Percentiles rank a stretch among this genome's conserved stretches.
phyloP scores from a whole-genome alignment of 2,113 vertebrate genomes.

The Tauraco erythrolophus region DNA sequence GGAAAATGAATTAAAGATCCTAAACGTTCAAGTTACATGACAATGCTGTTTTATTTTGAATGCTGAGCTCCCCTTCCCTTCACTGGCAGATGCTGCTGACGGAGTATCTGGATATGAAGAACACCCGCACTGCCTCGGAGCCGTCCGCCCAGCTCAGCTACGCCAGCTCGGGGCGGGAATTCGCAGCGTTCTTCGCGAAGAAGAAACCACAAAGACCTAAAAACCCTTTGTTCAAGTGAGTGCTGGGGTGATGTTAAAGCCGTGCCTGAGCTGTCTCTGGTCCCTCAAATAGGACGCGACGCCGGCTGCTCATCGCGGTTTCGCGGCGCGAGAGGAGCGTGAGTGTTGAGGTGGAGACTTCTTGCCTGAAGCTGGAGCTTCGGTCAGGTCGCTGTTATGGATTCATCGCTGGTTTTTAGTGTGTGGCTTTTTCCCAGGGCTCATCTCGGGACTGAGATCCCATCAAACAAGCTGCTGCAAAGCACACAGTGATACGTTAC shows the following conservation, averaged over 20 bases:
- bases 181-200: conserved; percentile 95
- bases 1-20: too few species aligned
- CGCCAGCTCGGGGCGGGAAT: conserved; percentile 92
- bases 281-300: not conserved
- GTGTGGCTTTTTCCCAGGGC: not conserved
- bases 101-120: conserved; percentile 98
- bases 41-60: conserved; percentile 32
- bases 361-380: not conserved
- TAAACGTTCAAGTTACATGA: conserved; percentile 4
- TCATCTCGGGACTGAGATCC: not conserved
- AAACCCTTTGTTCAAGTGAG: conserved; percentile 96
- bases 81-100: conserved; percentile 89
- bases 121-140: conserved; percentile 90
- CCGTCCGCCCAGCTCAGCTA: conserved; percentile 93
- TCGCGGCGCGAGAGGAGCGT: not conserved
- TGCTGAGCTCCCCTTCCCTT: conserved; percentile 32
- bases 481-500: not conserved
- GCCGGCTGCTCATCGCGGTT: fast-evolving
- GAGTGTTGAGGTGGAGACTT: not conserved
- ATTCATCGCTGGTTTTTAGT: not conserved
- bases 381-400: fast-evolving
- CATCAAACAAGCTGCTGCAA: not conserved
- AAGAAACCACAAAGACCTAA: conserved; percentile 94
- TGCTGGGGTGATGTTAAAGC: not conserved
- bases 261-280: not conserved